Percentiles rank a stretch among this genome's conserved stretches.
Conservation (phyloP, 2,797 vertebrate species). For the Pseudomugil tenellus region DNA sequence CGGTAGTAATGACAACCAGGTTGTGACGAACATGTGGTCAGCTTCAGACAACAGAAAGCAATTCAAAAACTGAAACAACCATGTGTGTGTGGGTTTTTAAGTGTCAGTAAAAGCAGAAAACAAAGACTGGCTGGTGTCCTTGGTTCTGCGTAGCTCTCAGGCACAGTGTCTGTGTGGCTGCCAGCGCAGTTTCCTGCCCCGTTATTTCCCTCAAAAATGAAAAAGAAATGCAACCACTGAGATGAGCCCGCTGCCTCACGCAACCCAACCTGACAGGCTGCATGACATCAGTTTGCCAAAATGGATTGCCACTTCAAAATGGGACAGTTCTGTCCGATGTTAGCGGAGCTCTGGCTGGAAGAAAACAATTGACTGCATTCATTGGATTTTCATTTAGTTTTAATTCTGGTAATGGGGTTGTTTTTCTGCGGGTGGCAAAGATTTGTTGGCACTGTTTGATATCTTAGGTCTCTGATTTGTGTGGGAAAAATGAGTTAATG, state of each 20-base stretch:
- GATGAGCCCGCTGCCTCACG: slow-evolving; percentile 72
- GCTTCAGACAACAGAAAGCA: slow-evolving; percentile 51
- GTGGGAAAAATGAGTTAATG: slow-evolving; percentile 62
- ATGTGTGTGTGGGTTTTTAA: slow-evolving; percentile 52
- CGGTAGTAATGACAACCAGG: slow-evolving; percentile 47
- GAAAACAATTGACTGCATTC: slow-evolving; percentile 75
- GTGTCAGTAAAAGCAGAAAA: slow-evolving; percentile 9
- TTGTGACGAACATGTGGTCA: slow-evolving; percentile 50
- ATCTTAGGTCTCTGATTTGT: slow-evolving; percentile 52
- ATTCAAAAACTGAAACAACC: slow-evolving; percentile 56
- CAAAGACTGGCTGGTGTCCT: slow-evolving; percentile 61
- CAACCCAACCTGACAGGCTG: slow-evolving; percentile 76
- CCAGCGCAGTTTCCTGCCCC: slow-evolving; percentile 63
- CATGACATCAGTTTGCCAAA: slow-evolving; percentile 83
- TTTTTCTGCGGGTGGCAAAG: slow-evolving; percentile 63
- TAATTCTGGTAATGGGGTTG: slow-evolving; percentile 56
- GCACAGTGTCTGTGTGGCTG: slow-evolving; percentile 70
- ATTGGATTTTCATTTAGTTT: slow-evolving; percentile 71
- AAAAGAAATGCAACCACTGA: slow-evolving; percentile 75
- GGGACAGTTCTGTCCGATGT: slow-evolving; percentile 70
- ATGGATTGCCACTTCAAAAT: slow-evolving; percentile 81
- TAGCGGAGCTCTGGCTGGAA: slow-evolving; percentile 66
- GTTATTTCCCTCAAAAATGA: slow-evolving; percentile 75
- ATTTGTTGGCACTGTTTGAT: slow-evolving; percentile 59
- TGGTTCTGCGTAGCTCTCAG: slow-evolving; percentile 67